Evolutionary conservation across 2,888 invertebrate genomes (phyloP).

Genomic region (Philopedon plagiatum): DNA sequence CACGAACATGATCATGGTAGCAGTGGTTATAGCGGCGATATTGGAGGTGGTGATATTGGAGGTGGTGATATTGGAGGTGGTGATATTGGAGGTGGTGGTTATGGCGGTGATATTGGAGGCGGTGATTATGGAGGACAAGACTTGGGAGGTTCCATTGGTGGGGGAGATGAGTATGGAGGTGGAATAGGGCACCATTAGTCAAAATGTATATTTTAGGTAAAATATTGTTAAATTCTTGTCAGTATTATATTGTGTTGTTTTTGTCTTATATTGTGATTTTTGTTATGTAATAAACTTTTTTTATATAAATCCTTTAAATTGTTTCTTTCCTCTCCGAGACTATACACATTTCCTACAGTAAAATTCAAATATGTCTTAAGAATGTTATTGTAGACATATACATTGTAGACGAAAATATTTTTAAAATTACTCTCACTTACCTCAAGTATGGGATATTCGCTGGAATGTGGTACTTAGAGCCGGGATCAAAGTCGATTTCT

Average conservation of each 20-base stretch:
- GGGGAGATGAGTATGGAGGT: constrained; percentile 55
- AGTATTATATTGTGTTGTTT: constrained; percentile 61
- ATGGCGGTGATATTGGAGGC: constrained; percentile 24
- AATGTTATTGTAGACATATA: too few species aligned
- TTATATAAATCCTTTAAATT: background rate
- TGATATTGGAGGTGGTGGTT: constrained; percentile 54
- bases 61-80: constrained; percentile 53
- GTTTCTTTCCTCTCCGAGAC: too few species aligned
- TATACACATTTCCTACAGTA: too few species aligned
- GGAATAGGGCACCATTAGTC: constrained; percentile 52
- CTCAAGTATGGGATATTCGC: constrained; percentile 92
- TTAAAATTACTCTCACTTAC: constrained; percentile 72
- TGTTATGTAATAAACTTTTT: constrained; percentile 38
- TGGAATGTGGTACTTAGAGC: constrained; percentile 93
- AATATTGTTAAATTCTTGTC: constrained; percentile 56
- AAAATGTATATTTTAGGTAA: constrained; percentile 24
- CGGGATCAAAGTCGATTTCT: constrained; percentile 92
- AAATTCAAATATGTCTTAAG: too few species aligned
- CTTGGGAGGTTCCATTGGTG: constrained; percentile 49
- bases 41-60: constrained; percentile 13
- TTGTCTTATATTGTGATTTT: constrained; percentile 56
- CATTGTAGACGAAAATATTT: constrained; percentile 4
- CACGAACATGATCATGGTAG: constrained; percentile 65
- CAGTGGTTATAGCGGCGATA: constrained; percentile 13
- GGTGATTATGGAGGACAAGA: constrained; percentile 52